phyloP scores from a whole-genome alignment of 1,140 invertebrate species.

The Pantala flavescens region DNA sequence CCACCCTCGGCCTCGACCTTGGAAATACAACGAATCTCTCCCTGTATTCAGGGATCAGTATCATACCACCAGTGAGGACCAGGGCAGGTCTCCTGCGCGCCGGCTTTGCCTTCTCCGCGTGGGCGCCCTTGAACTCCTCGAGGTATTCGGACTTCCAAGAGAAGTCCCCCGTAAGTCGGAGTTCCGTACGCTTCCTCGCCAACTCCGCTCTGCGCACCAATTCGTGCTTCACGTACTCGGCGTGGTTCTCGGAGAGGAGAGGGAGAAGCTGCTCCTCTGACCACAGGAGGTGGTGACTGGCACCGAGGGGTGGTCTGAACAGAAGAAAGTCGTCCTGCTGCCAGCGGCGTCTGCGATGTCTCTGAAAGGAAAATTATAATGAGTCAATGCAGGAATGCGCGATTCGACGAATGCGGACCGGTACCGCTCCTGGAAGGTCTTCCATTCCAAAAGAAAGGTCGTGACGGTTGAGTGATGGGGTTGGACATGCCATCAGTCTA shows the following conservation, averaged over 20 bases:
- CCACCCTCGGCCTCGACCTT: not conserved
- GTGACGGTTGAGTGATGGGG: no score
- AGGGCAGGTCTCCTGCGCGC: not conserved
- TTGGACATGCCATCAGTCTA: no score
- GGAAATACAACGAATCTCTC: constrained; percentile 12
- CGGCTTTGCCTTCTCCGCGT: not conserved
- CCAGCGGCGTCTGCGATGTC: not conserved
- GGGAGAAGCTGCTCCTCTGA: not conserved
- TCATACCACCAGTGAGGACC: not conserved
- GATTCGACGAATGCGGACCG: no score
- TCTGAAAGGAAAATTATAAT: not conserved
- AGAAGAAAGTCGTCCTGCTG: not conserved
- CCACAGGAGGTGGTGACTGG: not conserved
- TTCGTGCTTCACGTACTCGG: not conserved
- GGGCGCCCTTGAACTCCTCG: not conserved
- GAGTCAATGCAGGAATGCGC: no score
- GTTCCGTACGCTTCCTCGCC: not conserved
- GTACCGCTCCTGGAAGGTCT: no score
- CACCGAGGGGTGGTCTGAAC: not conserved
- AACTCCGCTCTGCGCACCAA: not conserved
- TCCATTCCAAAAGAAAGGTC: no score
- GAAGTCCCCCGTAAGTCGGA: not conserved
- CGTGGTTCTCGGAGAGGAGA: not conserved
- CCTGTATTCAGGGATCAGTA: not conserved
- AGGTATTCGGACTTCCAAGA: not conserved